These are phyloP conservation scores for Acanthoscelides obtectus DNA, from an alignment of 2,888 invertebrate species.

Conservation along the genomic window DNA sequence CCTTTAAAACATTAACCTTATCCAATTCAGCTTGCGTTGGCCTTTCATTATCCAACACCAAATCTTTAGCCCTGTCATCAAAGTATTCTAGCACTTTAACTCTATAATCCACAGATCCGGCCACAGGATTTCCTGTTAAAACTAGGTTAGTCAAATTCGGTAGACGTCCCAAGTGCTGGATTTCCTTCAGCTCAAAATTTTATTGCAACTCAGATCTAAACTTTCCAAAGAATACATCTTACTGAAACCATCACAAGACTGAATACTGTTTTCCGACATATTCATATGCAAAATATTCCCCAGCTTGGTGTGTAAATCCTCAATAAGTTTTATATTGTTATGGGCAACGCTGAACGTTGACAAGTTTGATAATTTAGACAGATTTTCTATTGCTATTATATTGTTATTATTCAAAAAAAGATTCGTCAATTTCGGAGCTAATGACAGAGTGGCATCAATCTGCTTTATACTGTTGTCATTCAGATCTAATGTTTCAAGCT, in stretches of 20 bases:
- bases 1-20: slow-evolving; percentile 85
- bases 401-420: slow-evolving; percentile 76
- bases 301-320: slow-evolving; percentile 77
- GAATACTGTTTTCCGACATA: slow-evolving; percentile 79
- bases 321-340: slow-evolving; percentile 68
- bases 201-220: slow-evolving; percentile 83
- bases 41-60: slow-evolving; percentile 83
- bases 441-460: slow-evolving; percentile 76
- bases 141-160: slow-evolving; percentile 85
- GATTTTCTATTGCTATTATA: slow-evolving; percentile 66
- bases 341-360: slow-evolving; percentile 73
- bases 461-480: slow-evolving; percentile 71
- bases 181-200: slow-evolving; percentile 75
- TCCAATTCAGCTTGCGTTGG: slow-evolving; percentile 86
- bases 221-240: slow-evolving; percentile 82
- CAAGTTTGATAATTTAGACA: slow-evolving; percentile 74
- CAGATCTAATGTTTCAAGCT: slow-evolving; percentile 67
- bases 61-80: slow-evolving; percentile 74
- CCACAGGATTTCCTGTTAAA: slow-evolving; percentile 86
- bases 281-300: slow-evolving; percentile 85
- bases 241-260: slow-evolving; percentile 65
- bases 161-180: slow-evolving; percentile 71
- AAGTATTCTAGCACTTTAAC: slow-evolving; percentile 86
- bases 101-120: slow-evolving; percentile 82
- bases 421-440: slow-evolving; percentile 66